Evolutionary conservation across 1,140 invertebrate genomes (phyloP), one percentile per base, ranked within the genome.

Genomic region (Lycorma delicatula): DNA sequence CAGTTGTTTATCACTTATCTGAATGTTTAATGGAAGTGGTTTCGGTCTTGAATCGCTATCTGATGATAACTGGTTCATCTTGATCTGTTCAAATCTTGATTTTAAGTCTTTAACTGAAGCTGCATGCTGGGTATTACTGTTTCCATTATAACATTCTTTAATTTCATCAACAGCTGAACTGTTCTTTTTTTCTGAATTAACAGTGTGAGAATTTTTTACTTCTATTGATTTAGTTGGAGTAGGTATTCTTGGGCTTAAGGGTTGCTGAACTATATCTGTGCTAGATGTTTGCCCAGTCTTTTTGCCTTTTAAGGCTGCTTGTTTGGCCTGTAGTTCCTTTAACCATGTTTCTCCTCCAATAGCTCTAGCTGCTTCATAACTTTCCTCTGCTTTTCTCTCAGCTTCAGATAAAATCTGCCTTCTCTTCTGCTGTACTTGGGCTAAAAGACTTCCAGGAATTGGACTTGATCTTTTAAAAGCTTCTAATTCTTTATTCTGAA

Each of bases 21-120:
- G n/a, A n/a, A n/a, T n/a, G n/a, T n/a, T n/a, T n/a, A n/a, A n/a
- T n/a, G n/a, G n/a, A 4, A 20, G 20, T 16, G n/a, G 20, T 20
- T 41, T 41, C 12, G n/a, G 38, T 5, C 38, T 16, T 20, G n/a
- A 16, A n/a, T 51, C 48, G 18, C 25, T 28, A 25, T 29, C 22
- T 11, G 28, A 36, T 5, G 22, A 36, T 38, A 34, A 28, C 25
- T 60, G 49, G 25, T 61, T 60, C 9, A 73, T 49, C 56, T 75
- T 73, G 41, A 75, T 81, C 66, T 80, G 83, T 73, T 93, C 89
- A 71, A 93, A 93, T 67, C 82, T 82, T 1, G 87, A 86, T 2
- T 89, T 86, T 66, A 93, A 80, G 69, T 91, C 87, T 72, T 81
- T 84, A 0, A 90, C 89, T 18, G 60, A 55, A 23, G 62, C 57